Base-by-base conservation (phyloP, 2,888 invertebrate genomes). In the Thereva unica region DNA sequence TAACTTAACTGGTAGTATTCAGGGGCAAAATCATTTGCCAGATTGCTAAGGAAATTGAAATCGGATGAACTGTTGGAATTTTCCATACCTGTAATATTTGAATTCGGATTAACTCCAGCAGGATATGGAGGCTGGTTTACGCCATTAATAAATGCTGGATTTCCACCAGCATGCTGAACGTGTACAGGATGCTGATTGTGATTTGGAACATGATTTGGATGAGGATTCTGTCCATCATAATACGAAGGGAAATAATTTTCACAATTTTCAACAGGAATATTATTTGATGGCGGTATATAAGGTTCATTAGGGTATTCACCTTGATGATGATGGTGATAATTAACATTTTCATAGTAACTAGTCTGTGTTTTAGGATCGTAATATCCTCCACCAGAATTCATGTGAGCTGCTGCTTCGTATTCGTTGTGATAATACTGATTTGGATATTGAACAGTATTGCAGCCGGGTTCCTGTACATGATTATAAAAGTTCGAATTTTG, bases 31-130 rank as follows among this genome's bases (percentile, higher is more conserved):
- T 95, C 95, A 79, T 93, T 95, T 71, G 94, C 93, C 76, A 95
- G 84, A 79, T 92, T 95, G 82, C 93, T 93, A 71, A 95, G 85
- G 80, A 95, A 95, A 81, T 95, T 95, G 82, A 95, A 95, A 81
- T 95, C 95, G 40, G 94, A 93, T n/a, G 93, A 93, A 78, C 92
- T 92, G 79, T 93, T 93, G 74, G 92, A 92, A 81, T 92, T 92
- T 75, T 93, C 92, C 56, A 90, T 82, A 0, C 87, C 86, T 5
- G 87, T 85, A 7, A 87, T 85, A 82, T 86, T 86, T 38, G 86
- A 83, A 2, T 83, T 83, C 0, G 84, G 66, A 8, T 70, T 73
- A 7, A 71, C 38, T 5, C 55, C 67, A 40, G 71, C 68, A 35
- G 71, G 71, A 69, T 69, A 73, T 40, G 67, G 70, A 65, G 68